Evolutionary conservation across 2,113 vertebrate genomes (phyloP).

Genomic region (Channa argus): DNA sequence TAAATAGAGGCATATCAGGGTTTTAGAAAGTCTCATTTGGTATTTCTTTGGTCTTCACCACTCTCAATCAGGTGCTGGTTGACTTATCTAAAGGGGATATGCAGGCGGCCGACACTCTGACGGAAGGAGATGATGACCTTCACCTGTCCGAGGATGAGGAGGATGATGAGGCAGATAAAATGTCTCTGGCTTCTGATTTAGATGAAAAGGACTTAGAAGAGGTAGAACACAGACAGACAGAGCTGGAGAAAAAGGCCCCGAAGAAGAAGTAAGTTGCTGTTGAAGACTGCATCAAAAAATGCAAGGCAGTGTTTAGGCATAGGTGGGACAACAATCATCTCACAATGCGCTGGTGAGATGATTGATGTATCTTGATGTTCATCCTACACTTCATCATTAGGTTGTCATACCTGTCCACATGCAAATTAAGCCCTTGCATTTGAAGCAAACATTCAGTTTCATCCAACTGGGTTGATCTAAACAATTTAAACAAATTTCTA

Average conservation of each 20-base stretch:
- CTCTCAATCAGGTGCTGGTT: constrained; percentile 81
- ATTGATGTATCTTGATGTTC: no score
- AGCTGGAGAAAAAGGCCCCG: constrained; percentile 56
- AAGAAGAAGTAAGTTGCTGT: constrained; percentile 74
- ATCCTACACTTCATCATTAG: no score
- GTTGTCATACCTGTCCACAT: no score
- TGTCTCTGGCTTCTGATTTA: constrained; percentile 92
- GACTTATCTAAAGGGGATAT: constrained; percentile 91
- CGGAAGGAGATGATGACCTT: constrained; percentile 83
- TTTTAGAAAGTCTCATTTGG: no score
- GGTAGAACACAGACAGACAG: constrained; percentile 76
- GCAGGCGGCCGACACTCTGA: constrained; percentile 85
- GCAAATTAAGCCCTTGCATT: not conserved
- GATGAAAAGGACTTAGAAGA: constrained; percentile 90
- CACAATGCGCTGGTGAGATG: no score
- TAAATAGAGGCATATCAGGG: no score
- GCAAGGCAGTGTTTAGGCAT: no score
- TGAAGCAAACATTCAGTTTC: not conserved
- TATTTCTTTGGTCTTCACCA: not conserved
- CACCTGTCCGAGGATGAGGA: constrained; percentile 86
- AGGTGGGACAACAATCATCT: no score
- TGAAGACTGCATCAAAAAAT: not conserved
- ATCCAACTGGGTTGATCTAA: no score
- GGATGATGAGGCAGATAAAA: constrained; percentile 70
- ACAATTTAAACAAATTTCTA: no score